phyloP scores from a whole-genome alignment of 2,888 invertebrate species.

The Megamerina dolium region DNA sequence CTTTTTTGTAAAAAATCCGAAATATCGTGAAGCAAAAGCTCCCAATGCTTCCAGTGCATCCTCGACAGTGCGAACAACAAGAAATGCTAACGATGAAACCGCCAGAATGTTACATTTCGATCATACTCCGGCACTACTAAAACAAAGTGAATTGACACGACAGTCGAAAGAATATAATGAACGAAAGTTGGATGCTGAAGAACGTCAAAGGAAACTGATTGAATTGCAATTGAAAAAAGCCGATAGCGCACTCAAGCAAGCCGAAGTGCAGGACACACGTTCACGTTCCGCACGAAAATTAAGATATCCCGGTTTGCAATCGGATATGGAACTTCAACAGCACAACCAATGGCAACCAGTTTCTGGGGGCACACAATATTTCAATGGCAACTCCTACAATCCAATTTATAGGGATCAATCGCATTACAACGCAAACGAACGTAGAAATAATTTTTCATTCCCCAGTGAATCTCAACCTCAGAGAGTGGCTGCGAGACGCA shows the following conservation, averaged over 20 bases:
- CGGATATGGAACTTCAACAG: no score
- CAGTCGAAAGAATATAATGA: conserved; percentile 29
- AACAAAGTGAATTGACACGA: conserved; percentile 32
- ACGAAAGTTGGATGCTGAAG: conserved; percentile 29
- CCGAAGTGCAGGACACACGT: conserved; percentile 10
- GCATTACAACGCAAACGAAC: background rate
- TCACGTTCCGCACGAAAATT: conserved; percentile 2
- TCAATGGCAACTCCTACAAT: background rate
- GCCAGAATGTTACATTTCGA: conserved; percentile 19
- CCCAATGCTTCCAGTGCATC: no score
- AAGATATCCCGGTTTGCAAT: background rate
- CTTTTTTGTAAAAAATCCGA: conserved; percentile 33
- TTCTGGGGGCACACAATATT: conserved; percentile 6
- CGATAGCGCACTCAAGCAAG: conserved; percentile 14
- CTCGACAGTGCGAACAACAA: background rate
- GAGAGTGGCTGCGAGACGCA: conserved; percentile 1
- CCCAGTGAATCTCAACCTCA: background rate
- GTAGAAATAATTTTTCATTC: conserved; percentile 7
- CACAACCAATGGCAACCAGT: no score
- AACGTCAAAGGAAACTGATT: conserved; percentile 32
- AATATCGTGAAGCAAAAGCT: background rate
- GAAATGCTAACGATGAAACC: background rate
- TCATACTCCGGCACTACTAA: conserved; percentile 34
- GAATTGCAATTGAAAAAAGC: conserved; percentile 34
- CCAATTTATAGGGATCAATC: background rate